A percentile compares a stretch with the other conserved stretches of the same genome.
phyloP scores from a whole-genome alignment of 2,113 vertebrate species.

The Condylura cristata region DNA sequence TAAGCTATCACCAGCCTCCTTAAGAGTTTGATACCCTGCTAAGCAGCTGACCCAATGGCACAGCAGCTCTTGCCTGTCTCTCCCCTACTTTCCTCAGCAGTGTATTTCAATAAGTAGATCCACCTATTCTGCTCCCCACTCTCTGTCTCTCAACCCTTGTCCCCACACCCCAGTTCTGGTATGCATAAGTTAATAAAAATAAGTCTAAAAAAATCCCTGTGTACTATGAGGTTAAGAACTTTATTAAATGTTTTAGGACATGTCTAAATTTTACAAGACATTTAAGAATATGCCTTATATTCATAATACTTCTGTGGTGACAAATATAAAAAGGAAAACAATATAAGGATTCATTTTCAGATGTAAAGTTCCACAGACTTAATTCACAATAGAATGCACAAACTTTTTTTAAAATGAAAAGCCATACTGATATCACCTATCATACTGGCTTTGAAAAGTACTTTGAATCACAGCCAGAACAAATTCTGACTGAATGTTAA shows the following conservation, averaged over 20 bases:
- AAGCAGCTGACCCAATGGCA: too few species aligned
- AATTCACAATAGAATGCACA: background rate
- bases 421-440: background rate
- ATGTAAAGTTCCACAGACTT: background rate
- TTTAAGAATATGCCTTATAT: background rate
- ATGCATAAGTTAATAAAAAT: too few species aligned
- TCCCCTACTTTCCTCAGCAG: too few species aligned
- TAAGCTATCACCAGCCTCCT: too few species aligned
- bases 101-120: too few species aligned
- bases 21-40: too few species aligned
- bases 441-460: background rate
- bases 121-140: too few species aligned
- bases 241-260: background rate
- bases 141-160: too few species aligned
- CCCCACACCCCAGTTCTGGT: too few species aligned
- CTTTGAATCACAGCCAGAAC: background rate
- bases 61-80: too few species aligned
- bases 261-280: slow-evolving; percentile 12
- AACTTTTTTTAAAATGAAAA: background rate
- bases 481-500: background rate
- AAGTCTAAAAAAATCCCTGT: too few species aligned
- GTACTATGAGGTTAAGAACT: background rate
- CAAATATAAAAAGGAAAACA: background rate
- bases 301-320: background rate
- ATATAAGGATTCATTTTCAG: background rate